A percentile compares a stretch with the other conserved stretches of the same genome.
phyloP scores from a whole-genome alignment of 2,113 vertebrate species.

The Nansenia antarctica region DNA sequence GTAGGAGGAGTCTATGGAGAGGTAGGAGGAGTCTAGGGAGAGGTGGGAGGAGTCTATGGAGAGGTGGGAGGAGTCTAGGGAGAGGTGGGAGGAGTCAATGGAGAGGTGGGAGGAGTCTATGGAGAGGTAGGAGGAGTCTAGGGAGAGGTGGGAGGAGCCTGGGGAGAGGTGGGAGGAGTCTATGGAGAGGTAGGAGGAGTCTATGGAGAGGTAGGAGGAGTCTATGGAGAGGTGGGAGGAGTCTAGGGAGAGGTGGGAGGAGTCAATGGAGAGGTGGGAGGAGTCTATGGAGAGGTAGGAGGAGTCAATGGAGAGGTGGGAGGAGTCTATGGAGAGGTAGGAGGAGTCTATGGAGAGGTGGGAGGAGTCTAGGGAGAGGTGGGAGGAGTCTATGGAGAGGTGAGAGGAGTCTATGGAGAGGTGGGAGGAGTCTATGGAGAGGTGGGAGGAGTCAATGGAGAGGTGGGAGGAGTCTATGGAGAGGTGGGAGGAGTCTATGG shows the following conservation, averaged over 20 bases:
- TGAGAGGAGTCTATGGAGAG: no score
- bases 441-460: not conserved
- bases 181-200: no score
- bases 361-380: no score
- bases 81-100: not conserved
- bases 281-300: not conserved
- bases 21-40: slow-evolving; percentile 1
- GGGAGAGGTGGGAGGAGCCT: not conserved
- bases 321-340: not conserved
- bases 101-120: no score
- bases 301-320: no score
- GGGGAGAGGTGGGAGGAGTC: not conserved
- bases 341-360: not conserved
- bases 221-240: slow-evolving; percentile 1
- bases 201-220: slow-evolving; percentile 1
- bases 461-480: not conserved
- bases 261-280: not conserved
- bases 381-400: not conserved
- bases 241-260: not conserved
- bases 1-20: no score
- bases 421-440: not conserved
- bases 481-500: no score
- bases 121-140: not conserved
- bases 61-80: not conserved
- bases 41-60: not conserved